phyloP scores from a whole-genome alignment of 2,113 vertebrate genomes.

The Pluvialis apricaria region DNA sequence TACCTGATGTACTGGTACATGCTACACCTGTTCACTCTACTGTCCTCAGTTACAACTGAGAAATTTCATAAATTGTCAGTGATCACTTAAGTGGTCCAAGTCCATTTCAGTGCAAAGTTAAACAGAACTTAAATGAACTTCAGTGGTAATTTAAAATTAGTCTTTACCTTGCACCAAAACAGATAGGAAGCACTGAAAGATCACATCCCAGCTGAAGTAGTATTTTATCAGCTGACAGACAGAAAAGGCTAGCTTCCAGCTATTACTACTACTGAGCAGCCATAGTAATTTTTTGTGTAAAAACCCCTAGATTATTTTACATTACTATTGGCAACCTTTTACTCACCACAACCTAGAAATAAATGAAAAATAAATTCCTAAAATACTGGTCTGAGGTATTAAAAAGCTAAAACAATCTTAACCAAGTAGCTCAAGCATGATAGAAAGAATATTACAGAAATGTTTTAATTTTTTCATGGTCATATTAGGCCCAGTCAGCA shows the following conservation, averaged over 20 bases:
- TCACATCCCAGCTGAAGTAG: neutral
- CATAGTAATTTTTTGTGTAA: neutral
- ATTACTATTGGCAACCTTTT: neutral
- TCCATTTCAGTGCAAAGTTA: neutral
- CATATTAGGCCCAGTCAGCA: neutral
- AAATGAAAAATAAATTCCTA: neutral
- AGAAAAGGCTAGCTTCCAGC: neutral
- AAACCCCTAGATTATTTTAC: neutral
- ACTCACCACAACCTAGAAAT: neutral
- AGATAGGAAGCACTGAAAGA: neutral
- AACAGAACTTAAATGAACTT: neutral
- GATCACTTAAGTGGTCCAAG: fast-evolving
- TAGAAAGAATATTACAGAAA: neutral
- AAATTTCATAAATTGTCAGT: neutral
- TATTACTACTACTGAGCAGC: neutral
- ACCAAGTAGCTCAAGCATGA: neutral
- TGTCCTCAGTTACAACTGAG: neutral
- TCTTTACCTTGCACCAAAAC: neutral
- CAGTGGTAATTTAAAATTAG: neutral
- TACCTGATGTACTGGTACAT: neutral
- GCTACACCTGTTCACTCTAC: neutral
- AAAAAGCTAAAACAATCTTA: neutral
- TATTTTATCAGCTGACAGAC: neutral
- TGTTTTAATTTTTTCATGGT: neutral
- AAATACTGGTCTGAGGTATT: neutral